Evolutionary conservation across 2,113 vertebrate genomes (phyloP), one percentile per base, ranked within the genome.

Genomic region (Nerophis ophidion): DNA sequence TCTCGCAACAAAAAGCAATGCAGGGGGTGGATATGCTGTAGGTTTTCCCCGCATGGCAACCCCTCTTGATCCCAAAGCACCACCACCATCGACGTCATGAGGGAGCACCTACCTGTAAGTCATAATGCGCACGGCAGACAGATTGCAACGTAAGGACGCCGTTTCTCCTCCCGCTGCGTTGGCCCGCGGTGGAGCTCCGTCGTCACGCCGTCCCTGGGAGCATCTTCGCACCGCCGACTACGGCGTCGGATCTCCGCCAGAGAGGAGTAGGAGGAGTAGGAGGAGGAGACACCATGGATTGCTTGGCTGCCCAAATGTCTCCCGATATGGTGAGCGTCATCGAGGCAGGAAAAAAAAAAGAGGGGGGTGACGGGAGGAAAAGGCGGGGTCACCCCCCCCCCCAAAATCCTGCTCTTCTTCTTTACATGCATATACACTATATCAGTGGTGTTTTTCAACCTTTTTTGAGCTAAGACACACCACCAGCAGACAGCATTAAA

Each of bases 121-220:
- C 57, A 66, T 80, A 81, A 83, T 70, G 73, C 70, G 68, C 78
- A 70, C 74, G 60, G 80, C 86, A 77, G 82, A 81, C 83, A 84
- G 80, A 84, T 81, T 47, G 34, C 15, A 40, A 40, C 40, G 77
- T 50, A 16, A 58, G 13, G 17, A 63, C 55, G 71, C 58, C 45
- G 44, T 19, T 12, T 3, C 63, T 75, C 52, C 72, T 74, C 67
- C 40, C 6, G 65, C 66, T 55, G 81, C 71, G 33, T 74, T n/a
- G 13, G 5, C 55, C 68, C 36, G 60, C 63, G 40, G 45, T 17
- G 15, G 36, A 50, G 52, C 71, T 7, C 49, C 7, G 63, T 33
- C 2, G 67, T 52, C 63, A 17, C 69, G 8, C 56, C 5, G 66
- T 38, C 60, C n/a, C 60, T 60, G 17, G 15, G 53, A 54, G 65